Base-by-base conservation (phyloP, 2,797 vertebrate genomes). In the Sitta carolinensis region DNA sequence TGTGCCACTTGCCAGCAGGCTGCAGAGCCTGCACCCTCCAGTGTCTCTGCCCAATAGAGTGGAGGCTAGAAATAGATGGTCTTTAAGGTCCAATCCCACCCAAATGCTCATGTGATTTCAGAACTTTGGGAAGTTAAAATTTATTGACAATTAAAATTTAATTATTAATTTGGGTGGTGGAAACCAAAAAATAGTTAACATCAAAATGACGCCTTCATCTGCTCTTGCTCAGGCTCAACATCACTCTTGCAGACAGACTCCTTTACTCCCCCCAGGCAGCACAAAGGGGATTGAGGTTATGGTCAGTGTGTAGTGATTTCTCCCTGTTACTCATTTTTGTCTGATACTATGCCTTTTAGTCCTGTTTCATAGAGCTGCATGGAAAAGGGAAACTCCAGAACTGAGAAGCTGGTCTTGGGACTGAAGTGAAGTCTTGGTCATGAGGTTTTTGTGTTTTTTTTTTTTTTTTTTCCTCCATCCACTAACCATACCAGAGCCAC, bases 391-490 rank as follows among this genome's bases (percentile, higher is more conserved):
- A 23, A 34, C 20, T 57, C 43, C 6, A 23, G 19, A 68, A 47
- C 34, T 43, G 73, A 73, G 51, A 55, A 82, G 20, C 29, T 73
- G 42, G 21, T 58, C 34, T 20, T 78, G 43, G 9, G 9, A 54
- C 19, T 25, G 22, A 54, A 52, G 42, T 43, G 30, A 59, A 40
- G 8, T 66, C 69, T 58, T 81, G 34, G 20, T 62, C 43, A 42
- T 50, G 70, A 61, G 16, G 13, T 22, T 84, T 84, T 34, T 55
- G 3, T n/a, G 20, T 2, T 0, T 0, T 0, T 6, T 29, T 50
- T 50, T 2, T 0, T 0, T 0, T 6, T 29, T 50, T 50, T 63
- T n/a, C 10, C 26, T 74, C 30, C 10, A 12, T 61, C 47, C 4
- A 11, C 25, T 45, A 45, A 36, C 13, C 5, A 16, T 29, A 50